Evolutionary conservation across 2,888 invertebrate genomes (phyloP), one percentile per base, ranked within the genome.

Genomic region (Leptothorax acervorum): DNA sequence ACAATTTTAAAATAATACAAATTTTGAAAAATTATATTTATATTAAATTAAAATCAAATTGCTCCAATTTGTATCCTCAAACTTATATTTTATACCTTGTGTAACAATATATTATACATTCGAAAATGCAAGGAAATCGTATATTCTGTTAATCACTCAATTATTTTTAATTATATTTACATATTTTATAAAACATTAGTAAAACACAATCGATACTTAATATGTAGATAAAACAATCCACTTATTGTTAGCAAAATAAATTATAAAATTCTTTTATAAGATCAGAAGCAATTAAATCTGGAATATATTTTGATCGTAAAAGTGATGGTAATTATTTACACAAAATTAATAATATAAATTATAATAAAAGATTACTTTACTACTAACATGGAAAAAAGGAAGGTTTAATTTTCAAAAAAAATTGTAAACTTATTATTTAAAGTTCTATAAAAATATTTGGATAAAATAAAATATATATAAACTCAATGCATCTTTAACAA

Each of bases 1-100:
- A 31, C 12, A 12, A 51, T 35, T 48, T 35, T 23, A 23, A 53
- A 53, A 53, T 53, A 35, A 6, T n/a, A n/a, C 8, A n/a, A 8
- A 35, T 51, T 70, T n/a, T n/a, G 11, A 35, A 8, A 51, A n/a
- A 35, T 53, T 70, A 70, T 8, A 70, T 31, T 70, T 35, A n/a
- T 11, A 31, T 18, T 35, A n/a, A n/a, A 70, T 18, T 42, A 15
- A 53, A 53, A 15, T 23, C 4, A 8, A 15, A 35, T 68, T 1
- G 11, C 28, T 70, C 6, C 8, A 35, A n/a, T 51, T 15, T 51
- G 1, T 12, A 53, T 70, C 8, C 35, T 8, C 3, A 31, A 51
- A 68, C 18, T 68, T 51, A 3, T 12, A 6, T 4, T 48, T 48
- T 48, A 15, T 48, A 28, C 0, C 1, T 71, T 35, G 23, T 8